These are phyloP conservation scores for Perca schrenkii DNA, from an alignment of 2,113 vertebrate species.

Conservation along the genomic window DNA sequence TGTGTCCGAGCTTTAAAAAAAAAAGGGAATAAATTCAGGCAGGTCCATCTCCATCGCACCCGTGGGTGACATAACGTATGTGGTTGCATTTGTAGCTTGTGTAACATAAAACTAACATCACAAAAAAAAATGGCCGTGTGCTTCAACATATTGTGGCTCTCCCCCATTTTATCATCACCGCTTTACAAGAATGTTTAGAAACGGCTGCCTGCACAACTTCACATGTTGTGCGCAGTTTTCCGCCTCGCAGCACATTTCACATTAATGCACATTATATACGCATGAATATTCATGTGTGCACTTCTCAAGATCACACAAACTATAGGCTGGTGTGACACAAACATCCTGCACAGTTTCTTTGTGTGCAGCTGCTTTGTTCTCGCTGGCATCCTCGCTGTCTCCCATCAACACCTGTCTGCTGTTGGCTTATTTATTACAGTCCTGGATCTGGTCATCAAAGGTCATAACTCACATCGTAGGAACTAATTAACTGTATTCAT, in stretches of 20 bases:
- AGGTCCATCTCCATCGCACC: background rate
- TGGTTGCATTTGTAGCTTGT: background rate
- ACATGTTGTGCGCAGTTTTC: background rate
- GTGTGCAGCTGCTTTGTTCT: slow-evolving; percentile 48
- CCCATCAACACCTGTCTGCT: background rate
- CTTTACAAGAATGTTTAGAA: slow-evolving; percentile 1
- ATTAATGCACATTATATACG: background rate
- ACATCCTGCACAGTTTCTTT: slow-evolving; percentile 28
- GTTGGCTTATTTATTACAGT: background rate
- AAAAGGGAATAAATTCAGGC: background rate
- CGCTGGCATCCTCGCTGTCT: background rate
- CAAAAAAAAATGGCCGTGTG: background rate
- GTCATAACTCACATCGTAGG: background rate
- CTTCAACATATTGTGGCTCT: background rate
- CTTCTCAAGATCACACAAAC: background rate
- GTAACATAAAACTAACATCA: background rate
- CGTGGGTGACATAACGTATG: background rate
- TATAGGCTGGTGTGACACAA: too few species aligned
- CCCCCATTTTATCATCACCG: background rate
- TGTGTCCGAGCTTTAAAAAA: background rate
- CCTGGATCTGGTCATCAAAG: slow-evolving; percentile 4
- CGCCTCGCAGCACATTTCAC: background rate
- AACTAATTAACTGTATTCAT: background rate
- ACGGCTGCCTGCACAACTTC: slow-evolving; percentile 15
- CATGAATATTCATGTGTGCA: slow-evolving; percentile 30